These are phyloP conservation scores for Nibea coibor DNA, from an alignment of 2,113 vertebrate species.

Conservation along the genomic window DNA sequence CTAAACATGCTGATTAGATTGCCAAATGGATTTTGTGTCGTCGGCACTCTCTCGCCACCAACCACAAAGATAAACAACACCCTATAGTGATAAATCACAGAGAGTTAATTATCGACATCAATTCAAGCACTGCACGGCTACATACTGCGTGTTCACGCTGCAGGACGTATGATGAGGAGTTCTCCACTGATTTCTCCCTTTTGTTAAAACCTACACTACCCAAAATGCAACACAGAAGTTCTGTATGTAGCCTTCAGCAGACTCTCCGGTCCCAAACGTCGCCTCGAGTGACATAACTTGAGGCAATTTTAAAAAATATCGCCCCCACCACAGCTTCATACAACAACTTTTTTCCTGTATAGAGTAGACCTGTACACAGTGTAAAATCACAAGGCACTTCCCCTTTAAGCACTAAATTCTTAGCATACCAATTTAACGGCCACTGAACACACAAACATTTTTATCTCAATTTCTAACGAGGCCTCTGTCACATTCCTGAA, in stretches of 20 bases:
- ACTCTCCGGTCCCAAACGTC: too few relatives aligned
- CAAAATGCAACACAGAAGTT: too few relatives aligned
- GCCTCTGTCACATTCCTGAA: neutral
- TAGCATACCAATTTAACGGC: neutral
- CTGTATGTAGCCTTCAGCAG: too few relatives aligned
- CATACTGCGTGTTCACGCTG: neutral
- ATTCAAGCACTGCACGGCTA: neutral
- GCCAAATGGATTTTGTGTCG: neutral
- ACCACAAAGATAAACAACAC: neutral
- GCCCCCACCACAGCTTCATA: neutral
- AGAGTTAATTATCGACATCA: neutral
- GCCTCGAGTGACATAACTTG: too few relatives aligned
- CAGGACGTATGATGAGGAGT: too few relatives aligned
- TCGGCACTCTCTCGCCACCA: too few relatives aligned
- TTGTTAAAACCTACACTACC: too few relatives aligned
- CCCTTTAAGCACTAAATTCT: neutral
- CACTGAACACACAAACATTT: neutral
- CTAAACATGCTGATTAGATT: neutral
- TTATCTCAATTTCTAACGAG: neutral
- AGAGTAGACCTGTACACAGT: too few relatives aligned
- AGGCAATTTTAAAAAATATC: neutral
- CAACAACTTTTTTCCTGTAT: neutral
- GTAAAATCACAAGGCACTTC: neutral
- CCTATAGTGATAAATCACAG: neutral
- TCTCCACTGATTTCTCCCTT: too few relatives aligned